Conservation (phyloP, 2,113 vertebrate genomes). For the Rutilus rutilus region DNA sequence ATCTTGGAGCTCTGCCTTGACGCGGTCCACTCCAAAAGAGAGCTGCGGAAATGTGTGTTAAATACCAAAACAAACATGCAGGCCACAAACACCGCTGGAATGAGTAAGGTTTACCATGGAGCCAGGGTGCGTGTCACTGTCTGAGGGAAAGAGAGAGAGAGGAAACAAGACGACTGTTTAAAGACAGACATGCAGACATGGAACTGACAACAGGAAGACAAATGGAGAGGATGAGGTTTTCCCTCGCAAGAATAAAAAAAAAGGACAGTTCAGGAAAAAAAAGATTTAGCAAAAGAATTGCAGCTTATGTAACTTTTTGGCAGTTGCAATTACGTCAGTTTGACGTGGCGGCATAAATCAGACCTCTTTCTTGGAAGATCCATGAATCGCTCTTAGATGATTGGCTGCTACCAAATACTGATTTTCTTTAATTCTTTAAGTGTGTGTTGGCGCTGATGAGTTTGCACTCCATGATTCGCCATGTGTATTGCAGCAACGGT, state of each 20-base stretch:
- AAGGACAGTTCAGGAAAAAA: not conserved
- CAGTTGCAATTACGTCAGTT: constrained; percentile 40
- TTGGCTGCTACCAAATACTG: constrained; percentile 1
- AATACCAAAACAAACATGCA: constrained; percentile 81
- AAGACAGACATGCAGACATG: constrained; percentile 23
- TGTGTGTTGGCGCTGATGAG: not conserved
- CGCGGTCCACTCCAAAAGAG: constrained; percentile 65
- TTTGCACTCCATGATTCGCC: constrained; percentile 8
- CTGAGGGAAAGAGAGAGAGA: constrained; percentile 37
- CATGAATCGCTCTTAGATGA: not conserved
- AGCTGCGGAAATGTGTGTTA: constrained; percentile 82
- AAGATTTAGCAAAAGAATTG: not conserved
- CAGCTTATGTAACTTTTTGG: constrained; percentile 30
- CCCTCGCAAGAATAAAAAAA: not conserved
- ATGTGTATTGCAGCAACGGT: not conserved
- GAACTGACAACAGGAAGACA: constrained; percentile 11
- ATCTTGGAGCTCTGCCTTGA: constrained; percentile 46
- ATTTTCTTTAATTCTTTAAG: constrained; percentile 8
- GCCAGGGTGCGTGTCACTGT: constrained; percentile 68
- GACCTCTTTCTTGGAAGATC: constrained; percentile 17
- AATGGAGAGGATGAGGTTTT: constrained; percentile 9
- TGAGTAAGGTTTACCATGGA: constrained; percentile 80
- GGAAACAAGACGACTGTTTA: not conserved
- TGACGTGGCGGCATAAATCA: not conserved
- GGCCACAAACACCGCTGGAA: constrained; percentile 76